Conservation (phyloP, 2,797 vertebrate genomes). For the Sebastes itinus region DNA sequence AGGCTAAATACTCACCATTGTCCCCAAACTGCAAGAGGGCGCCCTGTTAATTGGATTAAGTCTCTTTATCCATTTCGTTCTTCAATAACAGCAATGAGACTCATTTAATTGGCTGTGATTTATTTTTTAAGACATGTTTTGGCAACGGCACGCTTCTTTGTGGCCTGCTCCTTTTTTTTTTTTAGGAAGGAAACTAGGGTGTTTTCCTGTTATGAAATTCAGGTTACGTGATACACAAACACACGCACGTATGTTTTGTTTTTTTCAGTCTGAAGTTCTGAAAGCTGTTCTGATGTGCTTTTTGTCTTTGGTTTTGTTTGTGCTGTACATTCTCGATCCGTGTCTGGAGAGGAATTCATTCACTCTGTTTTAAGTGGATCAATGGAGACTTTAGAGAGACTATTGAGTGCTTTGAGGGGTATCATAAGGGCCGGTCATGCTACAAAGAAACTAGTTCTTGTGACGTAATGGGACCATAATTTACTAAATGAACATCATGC, state of each 20-base stretch:
- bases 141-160: constrained; percentile 35
- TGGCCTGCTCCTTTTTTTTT: constrained; percentile 16
- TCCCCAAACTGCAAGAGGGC: constrained; percentile 50
- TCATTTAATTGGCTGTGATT: constrained; percentile 70
- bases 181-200: constrained; percentile 64
- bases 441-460: background rate
- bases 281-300: background rate
- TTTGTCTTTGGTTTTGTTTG: background rate
- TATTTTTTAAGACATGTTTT: constrained; percentile 54
- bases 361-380: constrained; percentile 23
- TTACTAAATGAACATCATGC: too few relatives aligned
- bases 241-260: background rate
- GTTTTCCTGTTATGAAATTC: constrained; percentile 74
- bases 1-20: constrained; percentile 61
- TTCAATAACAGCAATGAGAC: constrained; percentile 57
- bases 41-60: constrained; percentile 74
- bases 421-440: background rate
- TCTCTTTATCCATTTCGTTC: constrained; percentile 36
- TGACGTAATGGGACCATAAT: background rate
- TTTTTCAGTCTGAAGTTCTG: background rate
- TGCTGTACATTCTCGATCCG: background rate
- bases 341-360: constrained; percentile 4
- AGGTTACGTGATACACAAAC: constrained; percentile 6
- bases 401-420: background rate
- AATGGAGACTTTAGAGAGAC: constrained; percentile 5